Conservation (phyloP, 2,113 vertebrate genomes). For the Peromyscus polionotus region DNA sequence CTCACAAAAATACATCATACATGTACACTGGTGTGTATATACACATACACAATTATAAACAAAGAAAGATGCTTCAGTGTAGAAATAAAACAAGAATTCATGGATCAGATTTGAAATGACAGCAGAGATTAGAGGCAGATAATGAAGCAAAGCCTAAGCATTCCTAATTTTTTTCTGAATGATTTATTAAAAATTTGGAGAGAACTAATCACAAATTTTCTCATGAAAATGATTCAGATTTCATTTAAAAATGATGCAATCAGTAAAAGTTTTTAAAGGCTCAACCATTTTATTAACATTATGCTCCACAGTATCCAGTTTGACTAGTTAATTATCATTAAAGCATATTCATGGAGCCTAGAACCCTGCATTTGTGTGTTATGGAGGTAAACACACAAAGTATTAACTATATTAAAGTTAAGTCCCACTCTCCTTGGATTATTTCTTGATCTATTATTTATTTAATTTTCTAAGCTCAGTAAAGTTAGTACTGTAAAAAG, state of each 20-base stretch:
- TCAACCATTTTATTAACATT: background rate
- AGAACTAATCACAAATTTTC: constrained; percentile 45
- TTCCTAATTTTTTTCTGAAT: constrained; percentile 22
- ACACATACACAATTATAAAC: background rate
- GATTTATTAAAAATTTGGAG: constrained; percentile 35
- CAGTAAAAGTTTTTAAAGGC: constrained; percentile 5
- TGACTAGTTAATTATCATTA: background rate
- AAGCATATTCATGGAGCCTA: background rate
- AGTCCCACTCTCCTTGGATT: constrained; percentile 52
- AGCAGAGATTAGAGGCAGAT: constrained; percentile 30
- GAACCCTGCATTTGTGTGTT: constrained; percentile 39
- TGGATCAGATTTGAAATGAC: background rate
- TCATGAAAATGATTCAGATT: constrained; percentile 36
- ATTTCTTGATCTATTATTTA: constrained; percentile 11
- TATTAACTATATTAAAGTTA: constrained; percentile 39
- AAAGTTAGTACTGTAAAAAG: background rate
- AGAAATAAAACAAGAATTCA: constrained; percentile 42
- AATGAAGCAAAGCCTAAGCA: constrained; percentile 20
- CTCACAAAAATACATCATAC: background rate
- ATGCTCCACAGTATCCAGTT: background rate
- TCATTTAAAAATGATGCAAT: background rate
- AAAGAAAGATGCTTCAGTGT: constrained; percentile 23
- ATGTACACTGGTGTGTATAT: background rate
- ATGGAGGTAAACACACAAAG: constrained; percentile 1
- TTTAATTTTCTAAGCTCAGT: background rate